Percentiles rank a stretch among this genome's conserved stretches.
Evolutionary conservation across 1,140 invertebrate species (phyloP).

Genomic region (Drosophila kurseongensis): DNA sequence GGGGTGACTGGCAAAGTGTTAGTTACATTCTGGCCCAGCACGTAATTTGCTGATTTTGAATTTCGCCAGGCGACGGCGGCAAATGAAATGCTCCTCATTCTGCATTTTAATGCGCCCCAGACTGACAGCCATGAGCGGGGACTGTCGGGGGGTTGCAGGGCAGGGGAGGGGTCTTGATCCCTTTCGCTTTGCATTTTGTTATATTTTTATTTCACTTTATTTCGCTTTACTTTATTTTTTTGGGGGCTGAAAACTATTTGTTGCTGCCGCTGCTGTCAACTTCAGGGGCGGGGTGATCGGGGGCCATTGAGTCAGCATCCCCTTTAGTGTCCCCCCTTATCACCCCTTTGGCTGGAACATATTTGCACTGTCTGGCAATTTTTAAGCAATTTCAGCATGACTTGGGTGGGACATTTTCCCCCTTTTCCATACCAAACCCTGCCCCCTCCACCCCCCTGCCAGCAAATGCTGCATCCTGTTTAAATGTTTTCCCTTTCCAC

Average conservation of each 20-base stretch:
- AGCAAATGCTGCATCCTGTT: conserved; percentile 70
- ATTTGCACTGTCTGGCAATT: conserved; percentile 82
- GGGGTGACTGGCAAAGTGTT: conserved; percentile 64
- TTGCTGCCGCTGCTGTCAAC: conserved; percentile 75
- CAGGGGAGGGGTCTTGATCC: conserved; percentile 17
- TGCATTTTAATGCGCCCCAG: conserved; percentile 78
- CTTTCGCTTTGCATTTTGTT: conserved; percentile 49
- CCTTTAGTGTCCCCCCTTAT: not conserved
- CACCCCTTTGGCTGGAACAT: conserved; percentile 56
- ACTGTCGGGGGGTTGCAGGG: too few relatives aligned
- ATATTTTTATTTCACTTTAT: conserved; percentile 43
- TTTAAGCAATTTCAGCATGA: conserved; percentile 81
- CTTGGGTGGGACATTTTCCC: conserved; percentile 50
- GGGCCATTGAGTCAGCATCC: conserved; percentile 8
- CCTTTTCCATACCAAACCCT: not conserved
- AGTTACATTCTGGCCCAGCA: conserved; percentile 76
- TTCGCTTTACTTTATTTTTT: conserved; percentile 11
- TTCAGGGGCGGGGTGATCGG: conserved; percentile 12
- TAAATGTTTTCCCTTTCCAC: conserved; percentile 69
- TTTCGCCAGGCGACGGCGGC: conserved; percentile 69
- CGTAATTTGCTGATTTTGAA: conserved; percentile 82
- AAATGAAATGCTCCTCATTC: conserved; percentile 76
- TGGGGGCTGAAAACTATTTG: conserved; percentile 68
- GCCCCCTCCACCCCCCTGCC: conserved; percentile 3
- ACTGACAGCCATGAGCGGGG: conserved; percentile 63